A percentile compares a stretch with the other conserved stretches of the same genome.
phyloP scores from a whole-genome alignment of 2,797 vertebrate species.

The Streptopelia turtur region DNA sequence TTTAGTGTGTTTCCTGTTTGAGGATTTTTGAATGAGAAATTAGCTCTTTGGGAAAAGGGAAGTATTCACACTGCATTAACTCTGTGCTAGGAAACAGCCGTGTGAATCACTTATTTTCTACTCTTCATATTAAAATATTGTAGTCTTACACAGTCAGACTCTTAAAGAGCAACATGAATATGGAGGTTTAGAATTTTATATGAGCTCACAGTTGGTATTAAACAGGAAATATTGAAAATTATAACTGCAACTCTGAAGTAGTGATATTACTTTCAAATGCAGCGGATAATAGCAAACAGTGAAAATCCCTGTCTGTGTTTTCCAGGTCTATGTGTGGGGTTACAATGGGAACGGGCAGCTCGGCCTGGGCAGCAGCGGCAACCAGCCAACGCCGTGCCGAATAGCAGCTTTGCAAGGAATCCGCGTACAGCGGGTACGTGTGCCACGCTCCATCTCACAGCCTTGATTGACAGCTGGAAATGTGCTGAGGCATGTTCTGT shows the following conservation, averaged over 20 bases:
- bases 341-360: conserved; percentile 99
- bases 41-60: background rate
- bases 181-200: background rate
- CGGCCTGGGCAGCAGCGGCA: conserved; percentile 93
- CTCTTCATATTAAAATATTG: background rate
- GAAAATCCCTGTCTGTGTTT: conserved; percentile 10
- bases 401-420: conserved; percentile 93
- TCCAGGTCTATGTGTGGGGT: conserved; percentile 96
- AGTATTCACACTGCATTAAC: background rate
- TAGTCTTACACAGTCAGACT: background rate
- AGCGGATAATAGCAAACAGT: background rate
- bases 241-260: background rate
- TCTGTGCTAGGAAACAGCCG: background rate
- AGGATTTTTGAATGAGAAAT: background rate
- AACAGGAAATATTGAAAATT: background rate
- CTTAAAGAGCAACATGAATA: background rate
- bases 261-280: background rate
- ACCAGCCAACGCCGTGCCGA: conserved; percentile 94
- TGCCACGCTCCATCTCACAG: background rate
- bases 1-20: background rate
- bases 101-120: background rate
- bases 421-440: conserved; percentile 88
- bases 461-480: background rate
- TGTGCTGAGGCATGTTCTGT: background rate
- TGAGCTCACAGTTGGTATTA: background rate